Percentiles rank a stretch among this genome's conserved stretches.
Evolutionary conservation across 2,797 vertebrate species (phyloP).

Genomic region (Columba guinea): DNA sequence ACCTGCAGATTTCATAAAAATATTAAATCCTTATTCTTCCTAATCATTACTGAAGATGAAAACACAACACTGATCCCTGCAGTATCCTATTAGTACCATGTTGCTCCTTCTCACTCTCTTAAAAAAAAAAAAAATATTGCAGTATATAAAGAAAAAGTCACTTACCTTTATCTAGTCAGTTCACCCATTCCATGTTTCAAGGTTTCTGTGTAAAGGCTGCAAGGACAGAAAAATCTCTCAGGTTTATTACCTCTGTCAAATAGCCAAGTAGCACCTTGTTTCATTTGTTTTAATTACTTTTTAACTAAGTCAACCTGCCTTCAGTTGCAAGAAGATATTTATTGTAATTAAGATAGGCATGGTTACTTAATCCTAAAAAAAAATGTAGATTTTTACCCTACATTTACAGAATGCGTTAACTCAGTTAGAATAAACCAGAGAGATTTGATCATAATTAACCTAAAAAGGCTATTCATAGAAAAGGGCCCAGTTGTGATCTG

Average conservation of each 20-base stretch:
- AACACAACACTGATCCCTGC: neutral
- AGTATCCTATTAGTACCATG: neutral
- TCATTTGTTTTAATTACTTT: slow-evolving; percentile 42
- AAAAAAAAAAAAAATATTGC: fast-evolving
- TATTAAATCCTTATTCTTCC: neutral
- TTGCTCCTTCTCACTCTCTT: neutral
- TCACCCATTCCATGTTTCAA: neutral
- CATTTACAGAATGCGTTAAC: neutral
- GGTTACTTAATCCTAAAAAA: slow-evolving; percentile 22
- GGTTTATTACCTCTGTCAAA: neutral
- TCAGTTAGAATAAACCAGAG: neutral
- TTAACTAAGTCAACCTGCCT: slow-evolving; percentile 12
- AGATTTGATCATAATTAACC: slow-evolving; percentile 20
- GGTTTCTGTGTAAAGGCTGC: neutral
- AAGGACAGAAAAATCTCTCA: neutral
- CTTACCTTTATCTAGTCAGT: neutral
- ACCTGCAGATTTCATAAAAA: neutral
- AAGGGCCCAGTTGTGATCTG: neutral
- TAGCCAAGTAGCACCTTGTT: neutral
- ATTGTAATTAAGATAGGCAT: slow-evolving; percentile 2
- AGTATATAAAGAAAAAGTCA: neutral
- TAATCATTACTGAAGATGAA: neutral
- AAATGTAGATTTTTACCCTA: neutral
- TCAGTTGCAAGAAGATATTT: neutral
- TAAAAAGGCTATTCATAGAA: slow-evolving; percentile 12